These are phyloP conservation scores for Phymatocera aterrima DNA, from an alignment of 2,888 invertebrate genomes.

Conservation along the genomic window DNA sequence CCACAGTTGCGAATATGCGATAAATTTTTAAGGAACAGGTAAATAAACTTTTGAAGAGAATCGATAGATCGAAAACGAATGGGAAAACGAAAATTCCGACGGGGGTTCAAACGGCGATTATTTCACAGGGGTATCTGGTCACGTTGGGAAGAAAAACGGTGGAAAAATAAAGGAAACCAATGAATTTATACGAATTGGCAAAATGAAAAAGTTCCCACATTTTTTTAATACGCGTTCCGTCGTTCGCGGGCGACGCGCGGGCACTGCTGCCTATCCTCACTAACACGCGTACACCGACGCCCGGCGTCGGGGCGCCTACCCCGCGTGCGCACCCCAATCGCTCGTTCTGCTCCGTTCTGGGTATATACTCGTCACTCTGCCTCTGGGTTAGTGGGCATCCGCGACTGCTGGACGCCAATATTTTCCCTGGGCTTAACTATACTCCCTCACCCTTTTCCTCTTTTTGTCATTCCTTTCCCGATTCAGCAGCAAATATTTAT, in stretches of 20 bases:
- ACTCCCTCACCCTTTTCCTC: neutral
- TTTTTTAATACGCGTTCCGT: constrained; percentile 43
- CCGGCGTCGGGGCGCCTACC: constrained; percentile 43
- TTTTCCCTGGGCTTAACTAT: neutral
- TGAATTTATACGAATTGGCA: neutral
- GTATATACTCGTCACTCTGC: neutral
- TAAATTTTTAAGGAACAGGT: too few relatives aligned
- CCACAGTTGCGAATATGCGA: too few relatives aligned
- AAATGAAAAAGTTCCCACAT: neutral
- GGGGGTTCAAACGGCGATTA: too few relatives aligned
- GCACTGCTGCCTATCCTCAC: constrained; percentile 40
- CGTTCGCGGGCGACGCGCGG: constrained; percentile 46
- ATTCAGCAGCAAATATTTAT: too few relatives aligned
- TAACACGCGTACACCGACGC: constrained; percentile 44
- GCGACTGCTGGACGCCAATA: constrained; percentile 38
- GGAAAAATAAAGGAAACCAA: neutral
- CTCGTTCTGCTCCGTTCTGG: neutral
- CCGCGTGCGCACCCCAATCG: constrained; percentile 41
- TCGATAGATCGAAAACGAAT: too few relatives aligned
- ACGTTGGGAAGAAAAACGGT: neutral
- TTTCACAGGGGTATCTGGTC: too few relatives aligned
- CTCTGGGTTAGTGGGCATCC: constrained; percentile 38
- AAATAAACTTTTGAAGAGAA: too few relatives aligned
- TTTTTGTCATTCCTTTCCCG: too few relatives aligned
- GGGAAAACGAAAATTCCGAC: too few relatives aligned